Evolutionary conservation across 2,888 invertebrate genomes (phyloP).

Genomic region (Rotaria macrura): DNA sequence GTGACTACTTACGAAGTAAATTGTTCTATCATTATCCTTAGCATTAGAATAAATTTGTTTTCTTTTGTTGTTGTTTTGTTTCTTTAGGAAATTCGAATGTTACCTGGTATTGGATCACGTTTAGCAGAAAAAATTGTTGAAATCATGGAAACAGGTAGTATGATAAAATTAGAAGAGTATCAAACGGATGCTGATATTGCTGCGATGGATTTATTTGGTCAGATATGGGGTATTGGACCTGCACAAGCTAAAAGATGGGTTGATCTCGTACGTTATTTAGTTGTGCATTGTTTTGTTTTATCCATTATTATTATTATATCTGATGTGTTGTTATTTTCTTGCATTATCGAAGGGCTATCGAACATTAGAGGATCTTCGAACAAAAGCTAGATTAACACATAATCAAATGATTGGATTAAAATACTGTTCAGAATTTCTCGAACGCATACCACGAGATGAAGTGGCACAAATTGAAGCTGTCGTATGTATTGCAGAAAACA

Average conservation of each 20-base stretch:
- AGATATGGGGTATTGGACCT: slow-evolving; percentile 53
- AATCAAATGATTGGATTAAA: slow-evolving; percentile 52
- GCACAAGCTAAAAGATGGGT: slow-evolving; percentile 51
- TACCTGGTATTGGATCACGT: slow-evolving; percentile 49
- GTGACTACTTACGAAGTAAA: slow-evolving; percentile 49
- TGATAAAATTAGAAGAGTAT: slow-evolving; percentile 51
- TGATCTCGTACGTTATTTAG: slow-evolving; percentile 42
- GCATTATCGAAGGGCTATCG: slow-evolving; percentile 42
- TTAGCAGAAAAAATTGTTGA: slow-evolving; percentile 53
- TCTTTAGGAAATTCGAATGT: slow-evolving; percentile 45
- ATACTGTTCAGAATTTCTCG: slow-evolving; percentile 51
- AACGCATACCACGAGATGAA: slow-evolving; percentile 52
- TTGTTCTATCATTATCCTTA: no score
- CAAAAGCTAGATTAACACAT: slow-evolving; percentile 41
- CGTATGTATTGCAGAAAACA: no score
- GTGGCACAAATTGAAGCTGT: slow-evolving; percentile 49
- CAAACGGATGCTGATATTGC: slow-evolving; percentile 46
- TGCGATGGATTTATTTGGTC: slow-evolving; percentile 49
- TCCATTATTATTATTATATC: no score
- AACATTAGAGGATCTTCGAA: slow-evolving; percentile 49
- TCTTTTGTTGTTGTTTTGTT: no score
- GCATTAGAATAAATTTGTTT: no score
- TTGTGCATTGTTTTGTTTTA: background rate
- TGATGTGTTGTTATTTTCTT: no score
- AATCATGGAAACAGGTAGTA: slow-evolving; percentile 51